These are phyloP conservation scores for Neosilurus mollespiculum DNA, from an alignment of 2,797 vertebrate species.

Conservation along the genomic window DNA sequence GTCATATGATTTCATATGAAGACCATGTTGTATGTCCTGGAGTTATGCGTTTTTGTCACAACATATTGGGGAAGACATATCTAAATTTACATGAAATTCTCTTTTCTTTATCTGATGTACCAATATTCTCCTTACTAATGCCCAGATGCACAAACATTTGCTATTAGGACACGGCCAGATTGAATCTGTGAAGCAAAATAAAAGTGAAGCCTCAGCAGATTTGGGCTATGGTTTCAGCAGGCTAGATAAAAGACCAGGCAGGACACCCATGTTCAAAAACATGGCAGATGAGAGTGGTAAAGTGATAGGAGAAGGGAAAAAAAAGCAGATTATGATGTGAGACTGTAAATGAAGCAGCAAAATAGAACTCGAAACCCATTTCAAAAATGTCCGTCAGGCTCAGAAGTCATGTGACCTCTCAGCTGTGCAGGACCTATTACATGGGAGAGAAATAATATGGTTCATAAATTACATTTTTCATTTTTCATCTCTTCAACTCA, in stretches of 20 bases:
- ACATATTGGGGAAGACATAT: not conserved
- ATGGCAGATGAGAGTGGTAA: not conserved
- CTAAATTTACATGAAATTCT: not conserved
- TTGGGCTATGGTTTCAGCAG: not conserved
- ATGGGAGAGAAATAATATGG: conserved; percentile 4
- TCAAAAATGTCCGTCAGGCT: conserved; percentile 3
- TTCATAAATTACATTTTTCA: conserved; percentile 16
- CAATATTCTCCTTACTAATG: not conserved
- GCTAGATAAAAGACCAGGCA: not conserved
- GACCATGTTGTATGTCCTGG: too few relatives aligned
- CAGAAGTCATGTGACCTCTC: conserved; percentile 8
- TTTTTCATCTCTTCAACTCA: too few relatives aligned
- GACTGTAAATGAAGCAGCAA: not conserved
- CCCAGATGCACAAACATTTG: conserved; percentile 10
- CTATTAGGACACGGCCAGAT: not conserved
- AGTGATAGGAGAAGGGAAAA: not conserved
- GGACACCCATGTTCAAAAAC: not conserved
- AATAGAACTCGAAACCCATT: not conserved
- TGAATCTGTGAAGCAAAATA: not conserved
- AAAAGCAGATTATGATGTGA: not conserved
- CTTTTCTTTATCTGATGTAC: not conserved
- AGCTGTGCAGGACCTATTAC: not conserved
- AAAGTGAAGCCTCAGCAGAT: not conserved
- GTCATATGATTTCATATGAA: not conserved
- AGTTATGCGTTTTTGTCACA: too few relatives aligned